A percentile compares a stretch with the other conserved stretches of the same genome.
Evolutionary conservation across 2,113 vertebrate species (phyloP).

Genomic region (Ctenodactylus gundi): DNA sequence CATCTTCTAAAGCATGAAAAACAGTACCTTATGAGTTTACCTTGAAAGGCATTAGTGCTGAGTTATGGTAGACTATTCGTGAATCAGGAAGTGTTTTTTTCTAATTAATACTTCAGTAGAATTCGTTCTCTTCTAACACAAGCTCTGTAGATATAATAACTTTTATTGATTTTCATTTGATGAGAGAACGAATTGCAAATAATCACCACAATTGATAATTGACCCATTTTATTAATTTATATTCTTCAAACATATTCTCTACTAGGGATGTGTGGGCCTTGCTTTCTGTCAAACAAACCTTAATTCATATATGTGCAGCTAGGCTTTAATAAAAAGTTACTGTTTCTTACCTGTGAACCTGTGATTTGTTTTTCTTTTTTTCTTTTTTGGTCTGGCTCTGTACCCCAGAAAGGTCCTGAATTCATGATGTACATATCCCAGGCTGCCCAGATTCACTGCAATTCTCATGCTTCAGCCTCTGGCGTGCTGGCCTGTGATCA

Average conservation of each 20-base stretch:
- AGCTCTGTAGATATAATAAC: neutral
- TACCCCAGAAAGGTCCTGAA: no score
- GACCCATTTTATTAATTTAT: neutral
- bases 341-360: neutral
- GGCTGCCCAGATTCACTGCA: no score
- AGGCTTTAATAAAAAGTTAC: neutral
- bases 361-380: no score
- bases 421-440: no score
- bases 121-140: neutral
- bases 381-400: no score
- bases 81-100: neutral
- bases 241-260: neutral
- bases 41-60: neutral
- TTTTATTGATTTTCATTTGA: conserved; percentile 12
- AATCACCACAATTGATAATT: neutral
- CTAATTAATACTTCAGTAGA: neutral
- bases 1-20: neutral
- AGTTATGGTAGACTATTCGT: neutral
- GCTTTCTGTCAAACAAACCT: neutral
- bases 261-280: neutral
- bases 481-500: no score
- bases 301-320: neutral
- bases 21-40: no score
- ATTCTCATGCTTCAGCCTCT: no score
- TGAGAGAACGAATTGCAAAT: neutral